Conservation (phyloP, 2,113 vertebrate genomes). For the Recurvirostra avosetta region DNA sequence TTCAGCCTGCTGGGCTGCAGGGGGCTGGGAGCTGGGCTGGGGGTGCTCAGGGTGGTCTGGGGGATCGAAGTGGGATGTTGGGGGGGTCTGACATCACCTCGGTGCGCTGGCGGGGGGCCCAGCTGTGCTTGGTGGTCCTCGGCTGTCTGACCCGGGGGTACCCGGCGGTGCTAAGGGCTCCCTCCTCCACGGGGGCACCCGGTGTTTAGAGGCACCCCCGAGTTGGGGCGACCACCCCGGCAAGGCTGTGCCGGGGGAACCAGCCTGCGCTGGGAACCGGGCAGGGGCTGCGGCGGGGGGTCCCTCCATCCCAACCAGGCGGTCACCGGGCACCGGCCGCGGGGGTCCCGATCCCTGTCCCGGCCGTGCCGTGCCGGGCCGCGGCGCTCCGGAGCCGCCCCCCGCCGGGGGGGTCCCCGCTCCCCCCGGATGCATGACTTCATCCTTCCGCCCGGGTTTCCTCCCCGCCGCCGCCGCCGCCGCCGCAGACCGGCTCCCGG, state of each 20-base stretch:
- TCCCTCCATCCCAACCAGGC: background rate
- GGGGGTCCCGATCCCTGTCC: background rate
- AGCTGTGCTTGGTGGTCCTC: background rate
- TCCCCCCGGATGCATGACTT: slow-evolving; percentile 94
- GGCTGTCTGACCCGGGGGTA: background rate
- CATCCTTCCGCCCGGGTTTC: slow-evolving; percentile 92
- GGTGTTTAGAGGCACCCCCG: background rate
- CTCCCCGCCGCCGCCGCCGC: slow-evolving; percentile 90
- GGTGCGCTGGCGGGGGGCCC: too few species aligned
- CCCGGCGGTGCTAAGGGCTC: background rate
- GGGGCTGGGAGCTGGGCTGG: background rate
- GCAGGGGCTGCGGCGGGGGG: background rate
- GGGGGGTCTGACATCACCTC: background rate
- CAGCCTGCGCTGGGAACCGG: background rate
- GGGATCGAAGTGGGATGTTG: rapidly evolving
- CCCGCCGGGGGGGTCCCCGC: slow-evolving; percentile 70
- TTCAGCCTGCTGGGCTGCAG: background rate
- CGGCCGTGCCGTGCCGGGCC: slow-evolving; percentile 69
- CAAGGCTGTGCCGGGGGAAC: background rate
- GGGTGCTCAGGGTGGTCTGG: background rate
- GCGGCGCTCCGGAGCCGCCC: slow-evolving; percentile 86
- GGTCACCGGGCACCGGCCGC: background rate
- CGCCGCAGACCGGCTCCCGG: slow-evolving; percentile 68
- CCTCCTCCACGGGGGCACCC: background rate
- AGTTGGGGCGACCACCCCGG: too few species aligned